A percentile compares a stretch with the other conserved stretches of the same genome.
Conservation (phyloP, 2,113 vertebrate genomes). For the Patagioenas fasciata region DNA sequence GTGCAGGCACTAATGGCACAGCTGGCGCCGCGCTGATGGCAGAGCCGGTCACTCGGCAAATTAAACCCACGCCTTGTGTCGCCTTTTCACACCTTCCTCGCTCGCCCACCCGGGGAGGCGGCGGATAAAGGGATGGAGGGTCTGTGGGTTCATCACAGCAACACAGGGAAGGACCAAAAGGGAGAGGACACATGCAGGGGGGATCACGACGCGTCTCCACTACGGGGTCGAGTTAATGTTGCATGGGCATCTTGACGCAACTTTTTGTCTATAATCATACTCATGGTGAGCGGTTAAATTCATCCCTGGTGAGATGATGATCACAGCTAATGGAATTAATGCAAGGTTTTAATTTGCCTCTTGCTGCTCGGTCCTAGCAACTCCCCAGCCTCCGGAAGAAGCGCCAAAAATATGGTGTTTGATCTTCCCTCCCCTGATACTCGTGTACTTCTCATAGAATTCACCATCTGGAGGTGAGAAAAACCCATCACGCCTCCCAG, state of each 20-base stretch:
- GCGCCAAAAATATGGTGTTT: neutral
- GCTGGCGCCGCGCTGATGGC: conserved; percentile 39
- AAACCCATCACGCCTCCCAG: neutral
- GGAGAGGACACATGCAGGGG: neutral
- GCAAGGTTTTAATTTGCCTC: conserved; percentile 56
- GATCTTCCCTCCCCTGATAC: conserved; percentile 21
- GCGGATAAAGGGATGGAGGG: neutral
- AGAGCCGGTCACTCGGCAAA: conserved; percentile 58
- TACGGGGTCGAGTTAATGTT: neutral
- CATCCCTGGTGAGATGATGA: conserved; percentile 54
- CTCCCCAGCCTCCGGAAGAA: conserved; percentile 12
- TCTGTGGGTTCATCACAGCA: neutral
- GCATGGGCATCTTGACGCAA: neutral
- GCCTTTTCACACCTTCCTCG: neutral
- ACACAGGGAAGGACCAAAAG: neutral
- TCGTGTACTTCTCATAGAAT: neutral
- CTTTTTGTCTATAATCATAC: neutral
- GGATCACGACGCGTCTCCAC: rapidly evolving
- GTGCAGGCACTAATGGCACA: conserved; percentile 41
- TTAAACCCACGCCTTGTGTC: conserved; percentile 31
- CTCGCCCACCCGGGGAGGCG: neutral
- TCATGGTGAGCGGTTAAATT: neutral
- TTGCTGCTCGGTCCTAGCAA: neutral
- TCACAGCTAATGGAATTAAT: conserved; percentile 54
- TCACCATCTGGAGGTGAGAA: conserved; percentile 52